Conservation (phyloP, 2,113 vertebrate genomes). For the Australoheros scitulus region DNA sequence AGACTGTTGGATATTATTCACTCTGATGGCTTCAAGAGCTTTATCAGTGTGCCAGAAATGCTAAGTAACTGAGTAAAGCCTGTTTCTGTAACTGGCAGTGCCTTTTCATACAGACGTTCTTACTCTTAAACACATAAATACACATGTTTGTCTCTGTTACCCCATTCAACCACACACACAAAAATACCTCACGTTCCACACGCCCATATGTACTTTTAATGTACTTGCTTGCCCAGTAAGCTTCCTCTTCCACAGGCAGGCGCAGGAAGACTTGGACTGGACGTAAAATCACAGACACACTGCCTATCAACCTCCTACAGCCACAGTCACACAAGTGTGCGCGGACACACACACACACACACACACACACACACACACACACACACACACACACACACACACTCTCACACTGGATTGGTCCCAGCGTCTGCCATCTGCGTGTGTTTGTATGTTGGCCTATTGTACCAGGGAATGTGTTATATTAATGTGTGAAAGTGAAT, state of each 20-base stretch:
- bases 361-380: conserved; percentile 34
- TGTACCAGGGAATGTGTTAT: conserved; percentile 80
- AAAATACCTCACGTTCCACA: not conserved
- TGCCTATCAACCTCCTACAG: conserved; percentile 35
- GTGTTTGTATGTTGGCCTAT: conserved; percentile 82
- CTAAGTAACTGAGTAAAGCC: conserved; percentile 59
- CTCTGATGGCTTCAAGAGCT: conserved; percentile 68
- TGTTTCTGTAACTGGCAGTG: conserved; percentile 46
- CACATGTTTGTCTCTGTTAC: conserved; percentile 44
- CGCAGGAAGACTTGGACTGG: conserved; percentile 46
- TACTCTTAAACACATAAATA: conserved; percentile 48
- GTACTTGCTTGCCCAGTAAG: not conserved
- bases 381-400: conserved; percentile 32
- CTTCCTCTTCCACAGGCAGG: conserved; percentile 16
- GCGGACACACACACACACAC: conserved; percentile 32
- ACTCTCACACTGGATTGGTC: conserved; percentile 70
- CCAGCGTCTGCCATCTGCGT: conserved; percentile 79
- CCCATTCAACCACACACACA: conserved; percentile 28
- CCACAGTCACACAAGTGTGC: conserved; percentile 24
- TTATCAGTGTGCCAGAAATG: conserved; percentile 70
- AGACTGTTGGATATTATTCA: conserved; percentile 71
- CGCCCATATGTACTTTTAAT: not conserved
- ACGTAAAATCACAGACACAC: conserved; percentile 62
- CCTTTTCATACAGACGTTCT: conserved; percentile 51
- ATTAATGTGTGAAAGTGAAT: conserved; percentile 81